Evolutionary conservation across 2,113 vertebrate species (phyloP).

Genomic region (Rhea americana): DNA sequence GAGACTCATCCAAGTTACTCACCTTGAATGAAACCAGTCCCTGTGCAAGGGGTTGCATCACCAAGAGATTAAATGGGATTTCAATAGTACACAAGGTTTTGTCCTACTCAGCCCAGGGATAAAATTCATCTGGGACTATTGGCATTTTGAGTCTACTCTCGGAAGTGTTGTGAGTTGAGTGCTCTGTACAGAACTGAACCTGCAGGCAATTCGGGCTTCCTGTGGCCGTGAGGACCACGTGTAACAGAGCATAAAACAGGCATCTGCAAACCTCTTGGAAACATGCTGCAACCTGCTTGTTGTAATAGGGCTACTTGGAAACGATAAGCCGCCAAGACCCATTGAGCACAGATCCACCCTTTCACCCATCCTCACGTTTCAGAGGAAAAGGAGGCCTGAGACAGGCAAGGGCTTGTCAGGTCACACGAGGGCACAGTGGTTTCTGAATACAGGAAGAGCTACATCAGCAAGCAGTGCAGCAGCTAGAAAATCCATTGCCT

Average conservation of each 20-base stretch:
- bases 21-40: fast-evolving
- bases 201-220: not conserved
- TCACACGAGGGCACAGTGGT: not conserved
- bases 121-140: not conserved
- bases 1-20: fast-evolving
- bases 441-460: not conserved
- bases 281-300: not conserved
- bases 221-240: not conserved
- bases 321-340: not conserved
- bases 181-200: not conserved
- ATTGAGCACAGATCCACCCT: not conserved
- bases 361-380: not conserved
- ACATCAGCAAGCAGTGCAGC: not conserved
- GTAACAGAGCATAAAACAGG: fast-evolving
- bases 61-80: not conserved
- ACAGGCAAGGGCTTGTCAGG: not conserved
- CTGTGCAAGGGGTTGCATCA: not conserved
- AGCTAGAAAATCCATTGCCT: not conserved
- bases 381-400: not conserved
- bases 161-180: not conserved
- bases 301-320: not conserved
- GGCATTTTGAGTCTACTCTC: not conserved
- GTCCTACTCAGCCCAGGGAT: not conserved
- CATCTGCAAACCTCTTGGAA: not conserved
- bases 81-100: not conserved